Evolutionary conservation across 2,113 vertebrate genomes (phyloP).

Genomic region (Grallaria varia): DNA sequence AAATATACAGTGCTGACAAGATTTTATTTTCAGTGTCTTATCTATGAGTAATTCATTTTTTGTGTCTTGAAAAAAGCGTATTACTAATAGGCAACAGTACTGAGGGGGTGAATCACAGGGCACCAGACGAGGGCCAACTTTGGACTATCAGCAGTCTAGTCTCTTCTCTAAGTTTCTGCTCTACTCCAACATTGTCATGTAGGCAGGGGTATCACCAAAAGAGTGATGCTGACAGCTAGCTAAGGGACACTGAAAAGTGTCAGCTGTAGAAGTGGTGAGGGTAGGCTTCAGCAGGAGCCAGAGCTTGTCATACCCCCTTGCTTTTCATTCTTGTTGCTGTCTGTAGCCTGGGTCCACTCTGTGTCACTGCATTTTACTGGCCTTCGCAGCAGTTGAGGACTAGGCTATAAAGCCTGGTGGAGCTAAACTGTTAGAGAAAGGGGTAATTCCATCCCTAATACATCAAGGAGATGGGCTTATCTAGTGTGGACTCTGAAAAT

Average conservation of each 20-base stretch:
- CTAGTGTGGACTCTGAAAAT: neutral
- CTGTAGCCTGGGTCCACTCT: neutral
- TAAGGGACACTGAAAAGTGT: neutral
- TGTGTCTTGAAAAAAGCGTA: conserved; percentile 45
- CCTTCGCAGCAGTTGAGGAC: neutral
- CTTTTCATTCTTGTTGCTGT: neutral
- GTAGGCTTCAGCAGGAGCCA: neutral
- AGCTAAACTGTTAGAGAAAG: neutral
- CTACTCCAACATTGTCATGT: neutral
- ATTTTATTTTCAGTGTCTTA: conserved; percentile 43
- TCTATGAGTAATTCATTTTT: conserved; percentile 60
- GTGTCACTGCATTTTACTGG: neutral
- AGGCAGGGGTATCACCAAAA: neutral
- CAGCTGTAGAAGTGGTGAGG: neutral
- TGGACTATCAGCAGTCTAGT: neutral
- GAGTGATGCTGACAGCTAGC: neutral
- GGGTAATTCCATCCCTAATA: neutral
- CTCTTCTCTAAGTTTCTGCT: neutral
- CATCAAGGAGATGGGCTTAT: neutral
- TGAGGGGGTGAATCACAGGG: conserved; percentile 40
- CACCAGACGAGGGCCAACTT: conserved; percentile 23
- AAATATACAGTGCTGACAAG: conserved; percentile 43
- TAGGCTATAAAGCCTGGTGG: neutral
- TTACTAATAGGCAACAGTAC: conserved; percentile 52
- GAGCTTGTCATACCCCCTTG: neutral